These are phyloP conservation scores for Megalonaias nervosa DNA, from an alignment of 1,140 invertebrate genomes.

Conservation along the genomic window DNA sequence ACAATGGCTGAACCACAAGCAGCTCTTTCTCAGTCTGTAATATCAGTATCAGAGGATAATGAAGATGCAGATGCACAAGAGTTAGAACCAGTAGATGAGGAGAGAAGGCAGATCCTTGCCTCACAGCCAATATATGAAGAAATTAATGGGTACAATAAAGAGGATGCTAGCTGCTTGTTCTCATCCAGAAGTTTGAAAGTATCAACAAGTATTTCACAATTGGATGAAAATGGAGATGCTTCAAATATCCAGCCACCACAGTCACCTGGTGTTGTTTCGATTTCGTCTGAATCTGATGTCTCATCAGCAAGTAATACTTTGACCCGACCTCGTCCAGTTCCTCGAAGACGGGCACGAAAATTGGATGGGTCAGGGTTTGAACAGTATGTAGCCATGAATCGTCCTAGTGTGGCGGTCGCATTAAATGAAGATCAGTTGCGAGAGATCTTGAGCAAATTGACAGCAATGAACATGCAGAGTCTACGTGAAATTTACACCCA, in stretches of 20 bases:
- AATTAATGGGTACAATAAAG: conserved; percentile 57
- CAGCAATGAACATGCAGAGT: conserved; percentile 55
- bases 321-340: conserved; percentile 56
- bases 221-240: too few species aligned
- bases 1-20: conserved; percentile 5
- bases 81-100: conserved; percentile 8
- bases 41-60: conserved; percentile 22
- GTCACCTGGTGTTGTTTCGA: conserved; percentile 16
- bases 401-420: conserved; percentile 53
- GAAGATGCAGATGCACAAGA: conserved; percentile 5
- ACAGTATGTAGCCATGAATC: conserved; percentile 67
- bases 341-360: conserved; percentile 48
- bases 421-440: conserved; percentile 55
- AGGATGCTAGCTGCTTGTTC: conserved; percentile 5
- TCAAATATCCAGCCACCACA: too few species aligned
- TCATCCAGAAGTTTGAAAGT: too few species aligned
- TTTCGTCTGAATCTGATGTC: conserved; percentile 57
- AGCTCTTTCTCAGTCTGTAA: neutral
- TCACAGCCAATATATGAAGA: conserved; percentile 67
- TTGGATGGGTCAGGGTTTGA: conserved; percentile 53
- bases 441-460: conserved; percentile 58
- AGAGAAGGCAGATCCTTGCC: conserved; percentile 51
- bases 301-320: conserved; percentile 53
- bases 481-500: conserved; percentile 62
- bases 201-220: too few species aligned